Conservation (phyloP, 2,888 invertebrate species). For the Chloromyia formosa region DNA sequence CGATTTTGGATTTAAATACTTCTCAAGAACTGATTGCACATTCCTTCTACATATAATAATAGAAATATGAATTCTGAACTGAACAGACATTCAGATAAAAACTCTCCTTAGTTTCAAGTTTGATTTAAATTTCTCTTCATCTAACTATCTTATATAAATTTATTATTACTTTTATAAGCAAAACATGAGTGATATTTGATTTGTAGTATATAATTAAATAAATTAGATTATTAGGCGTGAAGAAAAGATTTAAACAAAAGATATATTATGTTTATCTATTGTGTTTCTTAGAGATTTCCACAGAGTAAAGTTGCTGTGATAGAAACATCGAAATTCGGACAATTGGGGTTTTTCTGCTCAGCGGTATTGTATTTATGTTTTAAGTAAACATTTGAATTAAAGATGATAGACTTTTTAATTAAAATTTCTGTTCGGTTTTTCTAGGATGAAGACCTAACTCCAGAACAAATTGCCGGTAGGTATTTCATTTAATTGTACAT, state of each 20-base stretch:
- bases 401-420: conserved; percentile 10
- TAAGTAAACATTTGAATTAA: background rate
- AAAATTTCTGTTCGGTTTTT: conserved; percentile 32
- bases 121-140: too few species aligned
- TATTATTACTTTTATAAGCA: background rate
- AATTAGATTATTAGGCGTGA: background rate
- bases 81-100: too few species aligned
- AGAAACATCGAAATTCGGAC: conserved; percentile 14
- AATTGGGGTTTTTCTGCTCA: conserved; percentile 36
- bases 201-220: too few species aligned
- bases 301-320: conserved; percentile 14
- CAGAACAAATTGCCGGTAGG: conserved; percentile 91
- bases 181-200: background rate
- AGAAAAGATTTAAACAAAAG: background rate
- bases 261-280: conserved; percentile 11
- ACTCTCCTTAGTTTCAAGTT: too few species aligned
- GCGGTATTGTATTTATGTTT: conserved; percentile 38
- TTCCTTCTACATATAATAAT: too few species aligned
- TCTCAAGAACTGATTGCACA: too few species aligned
- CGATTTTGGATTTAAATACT: too few species aligned
- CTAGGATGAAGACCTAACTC: conserved; percentile 88
- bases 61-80: too few species aligned
- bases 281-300: conserved; percentile 32
- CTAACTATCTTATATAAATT: too few species aligned
- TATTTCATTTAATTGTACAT: conserved; percentile 52